A percentile compares a stretch with the other conserved stretches of the same genome.
These are phyloP conservation scores for Oopsacas minuta DNA, from an alignment of 37 sponge, comb jelly and placozoan genomes.

Conservation along the genomic window DNA sequence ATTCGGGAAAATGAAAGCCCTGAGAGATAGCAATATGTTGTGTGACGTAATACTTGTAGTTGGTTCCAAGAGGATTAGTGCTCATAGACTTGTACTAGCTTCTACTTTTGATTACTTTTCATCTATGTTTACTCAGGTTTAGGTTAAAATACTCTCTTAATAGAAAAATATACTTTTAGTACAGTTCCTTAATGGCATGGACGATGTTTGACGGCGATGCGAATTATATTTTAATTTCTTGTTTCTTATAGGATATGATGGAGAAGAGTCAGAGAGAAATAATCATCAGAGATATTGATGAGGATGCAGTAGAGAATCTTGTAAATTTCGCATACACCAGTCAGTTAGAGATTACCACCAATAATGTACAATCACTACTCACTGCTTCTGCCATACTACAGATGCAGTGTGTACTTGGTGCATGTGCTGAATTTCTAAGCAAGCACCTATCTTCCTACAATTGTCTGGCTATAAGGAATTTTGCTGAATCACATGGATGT, in stretches of 20 bases:
- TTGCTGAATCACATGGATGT: constrained; percentile 57
- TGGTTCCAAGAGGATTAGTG: constrained; percentile 40
- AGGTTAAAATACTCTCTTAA: not conserved
- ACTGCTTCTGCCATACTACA: constrained; percentile 74
- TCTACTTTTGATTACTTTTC: constrained; percentile 56
- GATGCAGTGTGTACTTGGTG: constrained; percentile 61
- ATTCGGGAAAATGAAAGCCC: constrained; percentile 46
- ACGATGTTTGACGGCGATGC: too few relatives aligned
- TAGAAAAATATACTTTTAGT: not conserved
- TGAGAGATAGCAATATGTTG: constrained; percentile 47
- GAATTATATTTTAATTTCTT: too few relatives aligned
- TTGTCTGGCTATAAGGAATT: constrained; percentile 72
- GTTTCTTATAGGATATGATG: constrained; percentile 41
- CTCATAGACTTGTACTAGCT: constrained; percentile 71
- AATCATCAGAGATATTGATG: constrained; percentile 73
- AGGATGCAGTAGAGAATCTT: constrained; percentile 51
- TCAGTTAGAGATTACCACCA: constrained; percentile 66
- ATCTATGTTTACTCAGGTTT: constrained; percentile 11
- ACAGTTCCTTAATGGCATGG: too few relatives aligned
- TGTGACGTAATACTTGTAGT: constrained; percentile 77
- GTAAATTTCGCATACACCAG: constrained; percentile 82
- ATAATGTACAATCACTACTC: constrained; percentile 72
- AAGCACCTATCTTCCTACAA: constrained; percentile 75
- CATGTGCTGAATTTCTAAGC: constrained; percentile 64
- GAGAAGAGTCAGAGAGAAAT: constrained; percentile 55